Percentiles rank a stretch among this genome's conserved stretches.
Conservation (phyloP, 2,888 invertebrate species). For the Tribolium freemani region DNA sequence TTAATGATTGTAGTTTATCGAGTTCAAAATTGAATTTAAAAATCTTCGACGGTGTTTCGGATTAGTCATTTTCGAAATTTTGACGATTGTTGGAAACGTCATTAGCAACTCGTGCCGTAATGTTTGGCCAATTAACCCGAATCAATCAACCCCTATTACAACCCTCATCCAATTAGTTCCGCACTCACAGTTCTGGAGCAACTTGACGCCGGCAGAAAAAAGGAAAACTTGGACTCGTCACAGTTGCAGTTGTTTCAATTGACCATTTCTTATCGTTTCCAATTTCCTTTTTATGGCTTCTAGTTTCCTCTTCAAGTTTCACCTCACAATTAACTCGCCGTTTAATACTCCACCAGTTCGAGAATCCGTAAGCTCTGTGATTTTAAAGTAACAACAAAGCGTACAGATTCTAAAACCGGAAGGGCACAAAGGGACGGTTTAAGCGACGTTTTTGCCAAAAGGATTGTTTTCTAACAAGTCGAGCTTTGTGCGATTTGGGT, state of each 20-base stretch:
- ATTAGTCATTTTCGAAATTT: not conserved
- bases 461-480: not conserved
- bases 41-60: not conserved
- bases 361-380: constrained; percentile 60
- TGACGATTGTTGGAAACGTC: not conserved
- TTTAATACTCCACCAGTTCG: constrained; percentile 46
- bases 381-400: constrained; percentile 59
- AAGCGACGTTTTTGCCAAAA: constrained; percentile 2
- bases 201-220: constrained; percentile 7
- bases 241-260: constrained; percentile 21
- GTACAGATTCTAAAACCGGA: constrained; percentile 60
- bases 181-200: constrained; percentile 10
- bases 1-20: not conserved
- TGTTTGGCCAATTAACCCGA: constrained; percentile 19
- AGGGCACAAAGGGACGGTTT: constrained; percentile 14
- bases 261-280: constrained; percentile 25
- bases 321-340: constrained; percentile 17
- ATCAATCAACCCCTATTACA: constrained; percentile 18
- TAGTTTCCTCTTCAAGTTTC: not conserved
- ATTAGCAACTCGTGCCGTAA: constrained; percentile 15
- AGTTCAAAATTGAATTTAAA: not conserved
- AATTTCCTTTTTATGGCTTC: constrained; percentile 24
- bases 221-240: constrained; percentile 3
- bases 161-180: constrained; percentile 18
- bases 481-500: not conserved